Evolutionary conservation across 1,140 invertebrate genomes (phyloP), one percentile per base, ranked within the genome.

Genomic region (Camponotus pennsylvanicus): DNA sequence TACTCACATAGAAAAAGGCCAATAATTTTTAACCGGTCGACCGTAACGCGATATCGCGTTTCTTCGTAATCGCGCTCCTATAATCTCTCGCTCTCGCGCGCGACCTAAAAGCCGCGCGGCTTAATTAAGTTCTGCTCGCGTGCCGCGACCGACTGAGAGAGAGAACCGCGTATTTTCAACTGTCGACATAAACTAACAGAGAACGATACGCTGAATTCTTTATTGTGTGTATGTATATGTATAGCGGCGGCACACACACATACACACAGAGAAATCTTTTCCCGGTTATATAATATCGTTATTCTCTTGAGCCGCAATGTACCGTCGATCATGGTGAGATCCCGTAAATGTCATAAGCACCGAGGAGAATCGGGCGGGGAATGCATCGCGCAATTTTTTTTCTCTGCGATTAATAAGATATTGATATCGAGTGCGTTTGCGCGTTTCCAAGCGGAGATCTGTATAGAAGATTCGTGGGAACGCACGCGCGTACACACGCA

Each of bases 1-100:
- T 59, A 61, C 69, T 75, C 63, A 49, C 40, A 42, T 73, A 40
- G 40, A 27, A 71, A 61, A 73, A 83, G 55, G 32, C 69, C 27
- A 55, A 83, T 75, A 83, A 83, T 83, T 83, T 83, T 75, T 83
- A 83, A 83, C 69, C 69, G 67, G 69, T 83, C 79, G 79, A 83
- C 79, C 79, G 79, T 83, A 83, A 83, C 79, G 79, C 79, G 79
- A 75, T 83, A 83, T 83, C 79, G 79, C 79, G 79, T 83, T 83
- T 83, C 69, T 75, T 83, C 79, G 70, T 83, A 83, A 73, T 82
- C 79, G 55, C 67, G 79, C 67, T 59, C 40, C 79, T 42, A 69
- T 79, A 82, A 83, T 83, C 79, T 83, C 37, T 27, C 69, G 79
- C 67, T 82, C 79, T 73, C 69, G 79, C 79, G 69, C 79, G 69